These are phyloP conservation scores for Stegophylla sp. DNA, from an alignment of 2,888 invertebrate genomes.

Conservation along the genomic window DNA sequence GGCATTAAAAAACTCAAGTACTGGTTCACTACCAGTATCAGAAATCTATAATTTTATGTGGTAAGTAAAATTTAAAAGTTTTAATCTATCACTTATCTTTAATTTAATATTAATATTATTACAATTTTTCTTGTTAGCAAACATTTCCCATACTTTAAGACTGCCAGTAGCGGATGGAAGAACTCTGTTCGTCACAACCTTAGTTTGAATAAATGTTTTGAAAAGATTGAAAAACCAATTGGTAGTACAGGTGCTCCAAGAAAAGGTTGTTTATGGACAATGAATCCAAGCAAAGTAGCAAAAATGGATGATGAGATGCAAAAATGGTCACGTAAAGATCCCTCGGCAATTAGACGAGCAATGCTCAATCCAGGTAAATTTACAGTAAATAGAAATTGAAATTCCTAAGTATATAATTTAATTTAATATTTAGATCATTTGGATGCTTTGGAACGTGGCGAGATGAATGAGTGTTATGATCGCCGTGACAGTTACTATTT, in stretches of 20 bases:
- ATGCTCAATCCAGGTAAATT: constrained; percentile 88
- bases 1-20: constrained; percentile 94
- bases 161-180: constrained; percentile 98
- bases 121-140: constrained; percentile 71
- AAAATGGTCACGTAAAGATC: constrained; percentile 96
- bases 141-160: constrained; percentile 98
- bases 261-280: constrained; percentile 90
- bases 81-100: neutral
- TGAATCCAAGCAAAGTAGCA: constrained; percentile 90
- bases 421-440: constrained; percentile 71
- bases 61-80: constrained; percentile 70
- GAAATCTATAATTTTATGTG: constrained; percentile 99
- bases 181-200: constrained; percentile 97
- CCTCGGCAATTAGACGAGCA: constrained; percentile 86
- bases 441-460: constrained; percentile 83
- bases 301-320: constrained; percentile 99
- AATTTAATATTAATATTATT: neutral
- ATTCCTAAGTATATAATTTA: neutral
- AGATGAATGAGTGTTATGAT: constrained; percentile 75
- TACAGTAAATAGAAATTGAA: constrained; percentile 23
- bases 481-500: constrained; percentile 58
- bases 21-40: constrained; percentile 93
- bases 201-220: constrained; percentile 97
- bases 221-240: constrained; percentile 94
- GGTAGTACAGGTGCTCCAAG: constrained; percentile 70